Percentiles rank a stretch among this genome's conserved stretches.
Evolutionary conservation across 2,113 vertebrate species (phyloP).

Genomic region (Megaleporinus macrocephalus): DNA sequence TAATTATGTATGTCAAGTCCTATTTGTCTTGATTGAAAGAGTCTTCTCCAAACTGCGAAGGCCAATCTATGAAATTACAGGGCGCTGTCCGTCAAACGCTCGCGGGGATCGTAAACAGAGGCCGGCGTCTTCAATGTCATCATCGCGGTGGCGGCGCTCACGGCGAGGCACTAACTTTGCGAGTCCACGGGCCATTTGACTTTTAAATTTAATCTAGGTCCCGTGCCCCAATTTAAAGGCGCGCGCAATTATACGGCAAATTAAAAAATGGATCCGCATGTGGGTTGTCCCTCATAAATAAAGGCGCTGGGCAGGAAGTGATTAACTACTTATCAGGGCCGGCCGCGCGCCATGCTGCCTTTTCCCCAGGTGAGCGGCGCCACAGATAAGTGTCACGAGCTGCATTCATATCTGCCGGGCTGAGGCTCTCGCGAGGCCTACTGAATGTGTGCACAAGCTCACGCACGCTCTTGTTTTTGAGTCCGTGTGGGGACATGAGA

Average conservation of each 20-base stretch:
- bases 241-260: slow-evolving; percentile 92
- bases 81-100: slow-evolving; percentile 65
- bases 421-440: background rate
- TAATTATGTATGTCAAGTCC: slow-evolving; percentile 29
- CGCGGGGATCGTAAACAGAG: slow-evolving; percentile 46
- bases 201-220: slow-evolving; percentile 92
- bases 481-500: background rate
- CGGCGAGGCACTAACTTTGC: slow-evolving; percentile 54
- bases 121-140: slow-evolving; percentile 49
- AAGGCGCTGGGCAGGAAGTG: slow-evolving; percentile 82
- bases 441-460: background rate
- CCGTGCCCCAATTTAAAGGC: slow-evolving; percentile 82
- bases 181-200: slow-evolving; percentile 78
- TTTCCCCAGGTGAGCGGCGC: slow-evolving; percentile 79
- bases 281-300: slow-evolving; percentile 92
- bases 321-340: slow-evolving; percentile 85
- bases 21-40: slow-evolving; percentile 50
- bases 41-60: background rate
- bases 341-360: slow-evolving; percentile 74
- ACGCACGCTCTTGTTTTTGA: background rate
- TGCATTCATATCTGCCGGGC: slow-evolving; percentile 80
- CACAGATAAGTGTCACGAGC: slow-evolving; percentile 75
- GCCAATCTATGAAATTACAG: slow-evolving; percentile 63
- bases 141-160: slow-evolving; percentile 30
- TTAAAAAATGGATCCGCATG: slow-evolving; percentile 88